Evolutionary conservation across 2,797 vertebrate species (phyloP).

Genomic region (Enteromius thamalakanensis): DNA sequence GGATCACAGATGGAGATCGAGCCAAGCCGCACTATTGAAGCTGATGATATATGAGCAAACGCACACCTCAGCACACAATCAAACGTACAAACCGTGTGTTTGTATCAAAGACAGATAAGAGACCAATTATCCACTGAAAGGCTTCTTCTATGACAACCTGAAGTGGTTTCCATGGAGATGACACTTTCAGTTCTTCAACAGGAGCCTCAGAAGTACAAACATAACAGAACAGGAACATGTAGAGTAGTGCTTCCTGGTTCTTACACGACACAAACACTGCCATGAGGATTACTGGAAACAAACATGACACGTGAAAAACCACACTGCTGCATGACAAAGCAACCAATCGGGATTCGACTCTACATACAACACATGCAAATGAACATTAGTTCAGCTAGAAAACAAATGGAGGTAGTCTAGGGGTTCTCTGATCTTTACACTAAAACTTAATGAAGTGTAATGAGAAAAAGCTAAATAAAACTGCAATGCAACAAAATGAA

Average conservation of each 20-base stretch:
- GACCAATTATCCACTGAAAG: background rate
- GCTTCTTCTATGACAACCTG: background rate
- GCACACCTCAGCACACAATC: background rate
- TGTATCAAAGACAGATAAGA: slow-evolving; percentile 3
- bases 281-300: background rate
- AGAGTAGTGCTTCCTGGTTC: background rate
- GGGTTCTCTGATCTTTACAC: background rate
- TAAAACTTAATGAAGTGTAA: background rate
- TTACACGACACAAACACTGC: background rate
- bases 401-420: background rate
- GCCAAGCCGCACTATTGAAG: background rate
- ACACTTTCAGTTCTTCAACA: slow-evolving; percentile 2
- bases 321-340: background rate
- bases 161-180: background rate
- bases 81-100: background rate
- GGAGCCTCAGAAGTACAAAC: background rate
- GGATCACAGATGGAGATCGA: background rate
- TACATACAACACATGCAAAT: background rate
- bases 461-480: background rate
- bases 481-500: background rate
- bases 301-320: background rate
- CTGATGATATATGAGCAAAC: background rate
- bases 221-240: background rate
- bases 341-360: background rate
- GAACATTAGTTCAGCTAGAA: no score